Percentiles rank a stretch among this genome's conserved stretches.
These are phyloP conservation scores for Aulostomus chinensis DNA, from an alignment of 2,797 vertebrate genomes.

Conservation along the genomic window DNA sequence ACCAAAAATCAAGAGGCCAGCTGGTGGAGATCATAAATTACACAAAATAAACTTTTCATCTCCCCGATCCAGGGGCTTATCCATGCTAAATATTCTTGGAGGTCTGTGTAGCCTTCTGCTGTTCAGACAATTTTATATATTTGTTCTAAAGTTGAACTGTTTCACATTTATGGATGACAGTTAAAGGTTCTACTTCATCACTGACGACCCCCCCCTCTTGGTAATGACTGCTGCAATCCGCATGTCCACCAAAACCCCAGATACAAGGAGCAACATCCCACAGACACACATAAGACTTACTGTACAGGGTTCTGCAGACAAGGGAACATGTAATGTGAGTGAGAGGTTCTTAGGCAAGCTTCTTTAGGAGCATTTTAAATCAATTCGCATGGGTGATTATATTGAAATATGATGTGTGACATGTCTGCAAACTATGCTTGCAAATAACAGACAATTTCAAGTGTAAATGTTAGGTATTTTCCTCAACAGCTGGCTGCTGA, in stretches of 20 bases:
- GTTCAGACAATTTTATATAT: neutral
- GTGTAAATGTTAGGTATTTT: slow-evolving; percentile 3
- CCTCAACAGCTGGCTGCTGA: slow-evolving; percentile 16
- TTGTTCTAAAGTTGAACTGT: neutral
- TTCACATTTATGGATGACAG: neutral
- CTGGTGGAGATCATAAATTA: neutral
- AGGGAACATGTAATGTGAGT: neutral
- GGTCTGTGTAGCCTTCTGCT: too few relatives aligned
- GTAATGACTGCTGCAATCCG: slow-evolving; percentile 8
- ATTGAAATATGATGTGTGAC: neutral
- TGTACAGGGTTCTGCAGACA: neutral
- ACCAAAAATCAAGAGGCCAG: too few relatives aligned
- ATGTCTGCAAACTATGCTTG: slow-evolving; percentile 1
- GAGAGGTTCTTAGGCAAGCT: neutral
- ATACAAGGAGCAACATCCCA: slow-evolving; percentile 13
- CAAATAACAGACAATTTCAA: slow-evolving; percentile 5
- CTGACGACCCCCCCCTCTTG: neutral
- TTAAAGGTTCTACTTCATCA: neutral
- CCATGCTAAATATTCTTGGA: too few relatives aligned
- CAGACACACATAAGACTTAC: neutral
- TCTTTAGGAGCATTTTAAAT: neutral
- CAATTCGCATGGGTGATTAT: neutral
- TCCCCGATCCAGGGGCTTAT: too few relatives aligned
- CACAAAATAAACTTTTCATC: too few relatives aligned
- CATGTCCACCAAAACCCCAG: neutral